Percentiles rank a stretch among this genome's conserved stretches.
These are phyloP conservation scores for Arenaria interpres DNA, from an alignment of 2,113 vertebrate genomes.

Conservation along the genomic window DNA sequence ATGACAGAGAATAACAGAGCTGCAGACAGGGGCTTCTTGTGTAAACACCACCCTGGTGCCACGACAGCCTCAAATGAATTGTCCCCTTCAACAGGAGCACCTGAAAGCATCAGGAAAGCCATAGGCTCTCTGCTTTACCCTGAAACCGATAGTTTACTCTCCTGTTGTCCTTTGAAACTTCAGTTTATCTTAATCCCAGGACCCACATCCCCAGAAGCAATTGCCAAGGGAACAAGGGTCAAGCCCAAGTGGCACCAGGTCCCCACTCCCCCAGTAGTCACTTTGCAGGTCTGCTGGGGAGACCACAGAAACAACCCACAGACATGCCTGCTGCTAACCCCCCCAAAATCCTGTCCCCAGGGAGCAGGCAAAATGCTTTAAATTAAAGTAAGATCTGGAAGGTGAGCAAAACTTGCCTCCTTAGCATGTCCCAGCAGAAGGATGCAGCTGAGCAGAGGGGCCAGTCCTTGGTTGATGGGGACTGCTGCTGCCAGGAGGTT, in stretches of 20 bases:
- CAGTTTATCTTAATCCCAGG: not conserved
- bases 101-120: not conserved
- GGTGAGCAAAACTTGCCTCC: conserved; percentile 50
- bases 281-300: not conserved
- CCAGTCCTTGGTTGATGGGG: not conserved
- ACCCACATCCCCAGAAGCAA: not conserved
- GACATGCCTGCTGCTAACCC: not conserved
- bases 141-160: not conserved
- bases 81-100: not conserved
- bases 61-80: not conserved
- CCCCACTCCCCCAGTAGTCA: not conserved
- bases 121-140: not conserved
- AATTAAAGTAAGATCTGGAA: not conserved
- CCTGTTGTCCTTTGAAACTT: not conserved
- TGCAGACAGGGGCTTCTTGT: not conserved
- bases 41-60: not conserved
- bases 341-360: not conserved
- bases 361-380: not conserved
- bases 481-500: not conserved
- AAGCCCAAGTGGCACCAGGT: not conserved
- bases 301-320: not conserved
- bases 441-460: conserved; percentile 5
- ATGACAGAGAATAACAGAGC: not conserved
- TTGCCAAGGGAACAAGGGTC: not conserved
- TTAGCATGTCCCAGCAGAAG: conserved; percentile 8